A percentile compares a stretch with the other conserved stretches of the same genome.
These are phyloP conservation scores for Lanius collurio DNA, from an alignment of 2,113 vertebrate species.

Conservation along the genomic window DNA sequence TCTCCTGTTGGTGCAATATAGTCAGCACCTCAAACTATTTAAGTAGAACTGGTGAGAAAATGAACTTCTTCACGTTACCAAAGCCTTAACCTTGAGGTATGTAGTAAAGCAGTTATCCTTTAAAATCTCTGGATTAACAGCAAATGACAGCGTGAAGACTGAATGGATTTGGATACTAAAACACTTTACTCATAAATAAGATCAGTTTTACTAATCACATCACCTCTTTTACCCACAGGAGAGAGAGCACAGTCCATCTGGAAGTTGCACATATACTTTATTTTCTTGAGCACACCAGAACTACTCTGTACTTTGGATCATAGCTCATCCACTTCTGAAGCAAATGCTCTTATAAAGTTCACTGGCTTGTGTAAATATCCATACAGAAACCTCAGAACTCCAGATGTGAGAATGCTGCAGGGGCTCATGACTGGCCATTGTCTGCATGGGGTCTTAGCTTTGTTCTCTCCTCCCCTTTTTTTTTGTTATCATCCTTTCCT, in stretches of 20 bases:
- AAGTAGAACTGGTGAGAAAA: neutral
- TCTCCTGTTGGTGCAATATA: neutral
- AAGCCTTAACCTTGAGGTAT: neutral
- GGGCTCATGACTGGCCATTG: neutral
- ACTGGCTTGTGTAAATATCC: neutral
- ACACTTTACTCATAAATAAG: neutral
- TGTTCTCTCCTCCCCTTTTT: too few species aligned
- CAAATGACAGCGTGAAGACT: neutral
- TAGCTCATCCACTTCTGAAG: neutral
- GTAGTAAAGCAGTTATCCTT: neutral
- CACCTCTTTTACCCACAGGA: neutral
- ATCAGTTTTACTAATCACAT: neutral
- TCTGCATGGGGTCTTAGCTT: neutral
- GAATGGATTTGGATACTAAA: neutral
- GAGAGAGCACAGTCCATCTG: neutral
- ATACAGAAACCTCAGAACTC: neutral
- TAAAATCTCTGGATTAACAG: neutral
- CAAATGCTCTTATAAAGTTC: neutral
- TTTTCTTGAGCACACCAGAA: neutral
- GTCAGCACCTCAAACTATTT: neutral
- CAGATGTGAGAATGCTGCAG: neutral
- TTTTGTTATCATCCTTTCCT: neutral
- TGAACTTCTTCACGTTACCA: neutral
- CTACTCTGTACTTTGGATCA: neutral
- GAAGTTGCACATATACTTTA: neutral